Evolutionary conservation across 2,113 vertebrate genomes (phyloP).

Genomic region (Columba livia): DNA sequence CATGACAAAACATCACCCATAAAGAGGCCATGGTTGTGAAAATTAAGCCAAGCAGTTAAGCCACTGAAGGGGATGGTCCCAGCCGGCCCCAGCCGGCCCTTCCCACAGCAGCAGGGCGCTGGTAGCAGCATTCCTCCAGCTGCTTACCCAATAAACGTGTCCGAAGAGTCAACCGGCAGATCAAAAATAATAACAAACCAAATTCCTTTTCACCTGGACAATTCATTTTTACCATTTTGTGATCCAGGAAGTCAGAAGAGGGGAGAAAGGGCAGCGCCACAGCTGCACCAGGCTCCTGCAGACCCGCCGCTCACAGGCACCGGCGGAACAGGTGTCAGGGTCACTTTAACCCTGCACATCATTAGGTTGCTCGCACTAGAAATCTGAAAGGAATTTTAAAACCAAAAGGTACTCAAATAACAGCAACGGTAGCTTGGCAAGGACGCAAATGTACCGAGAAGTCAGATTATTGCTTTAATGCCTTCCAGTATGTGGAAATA

Average conservation of each 20-base stretch:
- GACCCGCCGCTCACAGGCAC: not conserved
- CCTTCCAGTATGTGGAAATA: not conserved
- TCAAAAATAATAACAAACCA: not conserved
- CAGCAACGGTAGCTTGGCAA: not conserved
- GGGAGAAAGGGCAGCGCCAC: not conserved
- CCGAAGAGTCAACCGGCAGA: not conserved
- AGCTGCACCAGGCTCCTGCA: fast-evolving
- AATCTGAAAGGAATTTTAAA: not conserved
- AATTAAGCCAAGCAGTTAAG: not conserved
- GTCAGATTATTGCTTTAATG: not conserved
- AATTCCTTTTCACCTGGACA: too few relatives aligned
- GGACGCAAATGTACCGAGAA: not conserved
- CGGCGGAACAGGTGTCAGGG: fast-evolving
- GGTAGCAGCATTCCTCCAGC: not conserved
- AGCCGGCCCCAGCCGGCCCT: too few relatives aligned
- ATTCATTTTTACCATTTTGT: not conserved
- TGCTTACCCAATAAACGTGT: not conserved
- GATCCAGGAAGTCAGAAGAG: too few relatives aligned
- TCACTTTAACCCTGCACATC: fast-evolving
- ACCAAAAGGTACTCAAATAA: fast-evolving
- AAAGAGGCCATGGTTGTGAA: not conserved
- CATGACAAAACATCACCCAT: not conserved
- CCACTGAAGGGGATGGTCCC: not conserved
- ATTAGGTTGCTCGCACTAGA: not conserved
- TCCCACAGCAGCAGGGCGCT: not conserved